Percentiles rank a stretch among this genome's conserved stretches.
Evolutionary conservation across 2,888 invertebrate species (phyloP).

Genomic region (Caenorhabditis sulstoni): DNA sequence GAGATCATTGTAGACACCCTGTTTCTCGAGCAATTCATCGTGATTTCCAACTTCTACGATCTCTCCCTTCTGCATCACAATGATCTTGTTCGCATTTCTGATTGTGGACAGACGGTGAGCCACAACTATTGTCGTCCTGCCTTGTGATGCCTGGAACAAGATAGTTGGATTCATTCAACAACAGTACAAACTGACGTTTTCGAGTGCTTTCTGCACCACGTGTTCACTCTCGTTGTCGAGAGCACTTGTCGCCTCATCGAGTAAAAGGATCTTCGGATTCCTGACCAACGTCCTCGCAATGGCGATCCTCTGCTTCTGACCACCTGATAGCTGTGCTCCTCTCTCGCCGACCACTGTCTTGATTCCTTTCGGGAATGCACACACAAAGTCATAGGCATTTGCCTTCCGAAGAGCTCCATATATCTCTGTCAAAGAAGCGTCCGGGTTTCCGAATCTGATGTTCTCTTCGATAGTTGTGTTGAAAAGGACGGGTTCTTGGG

Average conservation of each 20-base stretch:
- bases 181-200: conserved; percentile 80
- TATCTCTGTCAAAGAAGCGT: conserved; percentile 65
- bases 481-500: conserved; percentile 85
- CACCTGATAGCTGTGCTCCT: conserved; percentile 82
- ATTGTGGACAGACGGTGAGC: conserved; percentile 83
- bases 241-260: conserved; percentile 66
- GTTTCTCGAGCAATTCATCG: conserved; percentile 84
- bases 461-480: conserved; percentile 83
- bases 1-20: conserved; percentile 85
- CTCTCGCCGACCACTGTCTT: conserved; percentile 81
- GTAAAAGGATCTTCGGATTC: conserved; percentile 60
- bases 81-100: conserved; percentile 82
- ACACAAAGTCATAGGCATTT: conserved; percentile 82
- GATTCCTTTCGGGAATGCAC: conserved; percentile 81
- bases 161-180: not conserved
- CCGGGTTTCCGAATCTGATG: conserved; percentile 80
- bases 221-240: conserved; percentile 72
- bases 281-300: conserved; percentile 64
- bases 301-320: conserved; percentile 80
- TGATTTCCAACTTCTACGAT: conserved; percentile 87
- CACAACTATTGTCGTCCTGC: conserved; percentile 82
- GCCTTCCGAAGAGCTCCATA: conserved; percentile 79
- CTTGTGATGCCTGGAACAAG: conserved; percentile 78
- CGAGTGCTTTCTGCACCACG: conserved; percentile 82
- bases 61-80: conserved; percentile 80